Evolutionary conservation across 2,888 invertebrate species (phyloP).

Genomic region (Carterocephalus palaemon): DNA sequence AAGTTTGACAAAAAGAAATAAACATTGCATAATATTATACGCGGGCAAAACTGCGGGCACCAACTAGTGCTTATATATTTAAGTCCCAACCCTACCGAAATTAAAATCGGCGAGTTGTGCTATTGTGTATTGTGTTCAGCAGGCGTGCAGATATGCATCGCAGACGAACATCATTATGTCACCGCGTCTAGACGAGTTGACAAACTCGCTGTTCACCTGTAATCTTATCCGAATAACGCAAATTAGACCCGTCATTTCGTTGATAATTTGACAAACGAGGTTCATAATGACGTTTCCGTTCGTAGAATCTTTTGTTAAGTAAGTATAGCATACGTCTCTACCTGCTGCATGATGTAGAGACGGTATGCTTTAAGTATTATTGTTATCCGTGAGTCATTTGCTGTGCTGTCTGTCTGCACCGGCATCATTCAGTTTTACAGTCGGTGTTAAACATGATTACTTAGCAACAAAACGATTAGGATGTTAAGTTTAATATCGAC

Average conservation of each 20-base stretch:
- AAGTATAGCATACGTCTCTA: slow-evolving; percentile 4
- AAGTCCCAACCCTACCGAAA: too few relatives aligned
- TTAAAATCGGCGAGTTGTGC: slow-evolving; percentile 22
- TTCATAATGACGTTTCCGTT: slow-evolving; percentile 27
- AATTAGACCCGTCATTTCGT: slow-evolving; percentile 31
- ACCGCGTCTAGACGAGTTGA: slow-evolving; percentile 46
- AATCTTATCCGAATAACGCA: slow-evolving; percentile 22
- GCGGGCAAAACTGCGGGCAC: too few relatives aligned
- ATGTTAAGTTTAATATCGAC: not conserved
- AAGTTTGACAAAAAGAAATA: too few relatives aligned
- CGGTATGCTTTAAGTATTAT: slow-evolving; percentile 1
- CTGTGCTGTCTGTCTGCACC: not conserved
- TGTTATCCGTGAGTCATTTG: slow-evolving; percentile 8
- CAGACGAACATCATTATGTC: slow-evolving; percentile 53
- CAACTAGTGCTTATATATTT: too few relatives aligned
- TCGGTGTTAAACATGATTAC: too few relatives aligned
- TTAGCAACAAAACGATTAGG: slow-evolving; percentile 4
- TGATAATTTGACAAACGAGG: slow-evolving; percentile 34
- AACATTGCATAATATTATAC: too few relatives aligned
- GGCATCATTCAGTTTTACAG: slow-evolving; percentile 1
- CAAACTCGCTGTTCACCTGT: slow-evolving; percentile 27
- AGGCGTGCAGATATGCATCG: slow-evolving; percentile 26
- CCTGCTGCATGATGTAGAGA: slow-evolving; percentile 7
- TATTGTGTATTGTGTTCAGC: slow-evolving; percentile 26
- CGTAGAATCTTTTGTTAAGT: slow-evolving; percentile 20